Conservation (phyloP, 2,888 invertebrate genomes). For the Sphinx pinastri region DNA sequence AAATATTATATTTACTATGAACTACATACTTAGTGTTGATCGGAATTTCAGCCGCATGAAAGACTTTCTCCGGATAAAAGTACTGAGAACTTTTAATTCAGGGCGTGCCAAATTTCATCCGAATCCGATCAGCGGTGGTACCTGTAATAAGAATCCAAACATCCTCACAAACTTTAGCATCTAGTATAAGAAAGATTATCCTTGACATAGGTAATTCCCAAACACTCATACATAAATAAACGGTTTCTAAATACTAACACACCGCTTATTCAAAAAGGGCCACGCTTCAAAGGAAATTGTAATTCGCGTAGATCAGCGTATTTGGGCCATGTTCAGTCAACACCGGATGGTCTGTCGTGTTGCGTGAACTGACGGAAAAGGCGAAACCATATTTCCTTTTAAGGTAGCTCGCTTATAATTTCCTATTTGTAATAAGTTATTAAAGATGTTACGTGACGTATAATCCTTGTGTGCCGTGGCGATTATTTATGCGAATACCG, state of each 20-base stretch:
- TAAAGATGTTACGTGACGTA: constrained; percentile 12
- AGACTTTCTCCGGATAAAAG: no score
- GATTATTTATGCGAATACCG: neutral
- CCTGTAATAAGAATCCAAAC: no score
- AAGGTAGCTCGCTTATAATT: constrained; percentile 49
- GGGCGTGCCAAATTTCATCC: no score
- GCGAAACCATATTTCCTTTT: constrained; percentile 57
- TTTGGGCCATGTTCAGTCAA: constrained; percentile 46
- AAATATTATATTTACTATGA: no score
- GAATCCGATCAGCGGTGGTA: no score
- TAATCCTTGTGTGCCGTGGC: neutral
- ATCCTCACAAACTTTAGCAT: no score
- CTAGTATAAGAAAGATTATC: no score
- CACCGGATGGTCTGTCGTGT: constrained; percentile 56
- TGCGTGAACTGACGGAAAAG: constrained; percentile 62
- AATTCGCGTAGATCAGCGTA: constrained; percentile 26
- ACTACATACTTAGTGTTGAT: no score
- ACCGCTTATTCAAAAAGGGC: neutral
- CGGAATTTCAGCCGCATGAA: no score
- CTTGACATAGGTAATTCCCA: neutral
- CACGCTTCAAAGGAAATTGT: constrained; percentile 11
- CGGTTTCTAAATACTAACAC: neutral
- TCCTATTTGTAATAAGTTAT: constrained; percentile 38
- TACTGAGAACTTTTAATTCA: no score
- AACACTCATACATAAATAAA: neutral